phyloP scores from a whole-genome alignment of 2,888 invertebrate genomes.

The Coenonympha glycerion region DNA sequence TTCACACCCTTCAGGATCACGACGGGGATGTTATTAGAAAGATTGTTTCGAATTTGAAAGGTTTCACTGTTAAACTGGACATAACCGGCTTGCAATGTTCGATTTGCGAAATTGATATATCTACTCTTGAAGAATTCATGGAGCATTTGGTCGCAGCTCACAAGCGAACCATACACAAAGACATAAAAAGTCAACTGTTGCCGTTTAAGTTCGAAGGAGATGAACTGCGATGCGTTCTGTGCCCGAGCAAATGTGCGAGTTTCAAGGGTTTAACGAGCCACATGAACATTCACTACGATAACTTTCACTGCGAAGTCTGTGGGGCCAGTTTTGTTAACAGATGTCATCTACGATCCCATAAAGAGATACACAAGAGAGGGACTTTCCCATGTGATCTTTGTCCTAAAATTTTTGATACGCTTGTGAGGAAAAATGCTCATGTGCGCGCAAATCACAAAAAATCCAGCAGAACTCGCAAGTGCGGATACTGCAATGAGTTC shows the following conservation, averaged over 20 bases:
- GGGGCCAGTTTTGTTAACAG: constrained; percentile 42
- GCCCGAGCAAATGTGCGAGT: constrained; percentile 27
- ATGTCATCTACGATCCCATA: constrained; percentile 28
- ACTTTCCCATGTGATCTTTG: constrained; percentile 30
- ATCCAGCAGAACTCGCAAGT: too few relatives aligned
- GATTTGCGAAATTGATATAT: constrained; percentile 35
- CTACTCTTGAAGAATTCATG: constrained; percentile 35
- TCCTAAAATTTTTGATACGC: too few relatives aligned
- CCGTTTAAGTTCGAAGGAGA: constrained; percentile 44
- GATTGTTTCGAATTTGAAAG: constrained; percentile 21
- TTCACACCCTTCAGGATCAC: constrained; percentile 39
- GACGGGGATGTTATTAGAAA: constrained; percentile 35
- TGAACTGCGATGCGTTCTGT: constrained; percentile 38
- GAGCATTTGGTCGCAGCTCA: constrained; percentile 40
- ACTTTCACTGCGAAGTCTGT: constrained; percentile 48
- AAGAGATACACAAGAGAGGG: constrained; percentile 31
- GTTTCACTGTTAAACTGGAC: constrained; percentile 44
- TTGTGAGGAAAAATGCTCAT: too few relatives aligned
- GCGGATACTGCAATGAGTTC: too few relatives aligned
- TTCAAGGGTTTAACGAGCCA: constrained; percentile 42
- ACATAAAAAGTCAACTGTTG: constrained; percentile 43
- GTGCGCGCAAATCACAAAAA: too few relatives aligned
- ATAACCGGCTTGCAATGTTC: constrained; percentile 46
- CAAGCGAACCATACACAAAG: constrained; percentile 33
- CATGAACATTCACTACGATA: constrained; percentile 52